Conservation (phyloP, 2,113 vertebrate genomes). For the Hemiscyllium ocellatum region DNA sequence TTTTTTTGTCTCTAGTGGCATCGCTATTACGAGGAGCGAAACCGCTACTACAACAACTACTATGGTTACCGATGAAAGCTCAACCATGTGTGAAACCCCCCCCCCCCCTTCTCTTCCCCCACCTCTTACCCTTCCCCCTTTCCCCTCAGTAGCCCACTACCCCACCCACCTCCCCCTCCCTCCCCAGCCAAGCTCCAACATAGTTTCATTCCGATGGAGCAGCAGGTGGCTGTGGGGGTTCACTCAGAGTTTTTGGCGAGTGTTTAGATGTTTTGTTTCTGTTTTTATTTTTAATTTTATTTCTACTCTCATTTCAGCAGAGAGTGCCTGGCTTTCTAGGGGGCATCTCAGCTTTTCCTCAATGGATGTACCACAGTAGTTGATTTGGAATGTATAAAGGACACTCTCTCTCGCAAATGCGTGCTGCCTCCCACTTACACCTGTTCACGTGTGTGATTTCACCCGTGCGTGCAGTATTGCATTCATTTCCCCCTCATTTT, state of each 20-base stretch:
- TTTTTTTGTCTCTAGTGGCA: slow-evolving; percentile 59
- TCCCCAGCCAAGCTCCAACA: slow-evolving; percentile 7
- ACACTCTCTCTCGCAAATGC: background rate
- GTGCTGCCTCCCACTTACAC: background rate
- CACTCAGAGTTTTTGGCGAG: background rate
- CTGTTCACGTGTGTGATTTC: slow-evolving; percentile 44
- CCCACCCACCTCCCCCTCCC: no score
- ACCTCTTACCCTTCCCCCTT: no score
- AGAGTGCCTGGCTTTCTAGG: slow-evolving; percentile 12
- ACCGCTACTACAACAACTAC: slow-evolving; percentile 62
- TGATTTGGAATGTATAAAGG: background rate
- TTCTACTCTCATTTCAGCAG: background rate
- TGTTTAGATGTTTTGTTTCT: slow-evolving; percentile 31
- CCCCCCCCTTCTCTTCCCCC: no score
- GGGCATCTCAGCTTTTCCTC: background rate
- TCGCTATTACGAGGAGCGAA: slow-evolving; percentile 58
- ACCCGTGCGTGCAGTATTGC: no score
- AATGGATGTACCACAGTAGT: background rate
- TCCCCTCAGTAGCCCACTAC: no score
- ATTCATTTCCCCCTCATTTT: background rate
- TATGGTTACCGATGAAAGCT: slow-evolving; percentile 62
- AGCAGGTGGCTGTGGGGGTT: slow-evolving; percentile 15
- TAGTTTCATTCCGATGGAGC: slow-evolving; percentile 32
- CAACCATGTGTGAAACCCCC: background rate
- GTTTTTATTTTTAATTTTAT: slow-evolving; percentile 10